Evolutionary conservation across 2,113 vertebrate species (phyloP).

Genomic region (Cebus imitator): DNA sequence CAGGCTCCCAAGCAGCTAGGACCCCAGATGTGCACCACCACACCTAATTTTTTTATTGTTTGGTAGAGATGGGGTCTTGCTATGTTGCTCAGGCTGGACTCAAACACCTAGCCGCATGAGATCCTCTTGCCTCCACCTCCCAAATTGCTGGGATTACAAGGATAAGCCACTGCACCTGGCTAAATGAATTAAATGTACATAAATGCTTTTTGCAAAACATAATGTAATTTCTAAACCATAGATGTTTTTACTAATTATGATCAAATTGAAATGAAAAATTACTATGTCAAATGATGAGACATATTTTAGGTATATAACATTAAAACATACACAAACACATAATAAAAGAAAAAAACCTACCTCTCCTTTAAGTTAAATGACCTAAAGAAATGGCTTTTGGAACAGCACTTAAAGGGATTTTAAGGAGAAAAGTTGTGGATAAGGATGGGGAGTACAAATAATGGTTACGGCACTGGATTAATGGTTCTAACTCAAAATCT

Average conservation of each 20-base stretch:
- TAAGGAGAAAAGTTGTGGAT: neutral
- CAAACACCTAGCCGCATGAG: too few species aligned
- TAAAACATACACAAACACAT: neutral
- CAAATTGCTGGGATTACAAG: too few species aligned
- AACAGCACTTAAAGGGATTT: neutral
- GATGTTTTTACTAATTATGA: neutral
- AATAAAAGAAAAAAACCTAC: neutral
- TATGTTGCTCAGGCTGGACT: too few species aligned
- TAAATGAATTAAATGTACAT: neutral
- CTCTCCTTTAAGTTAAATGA: neutral
- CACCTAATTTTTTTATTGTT: too few species aligned
- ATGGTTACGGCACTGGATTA: neutral
- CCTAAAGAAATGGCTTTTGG: neutral
- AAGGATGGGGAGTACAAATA: neutral
- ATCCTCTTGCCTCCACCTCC: too few species aligned
- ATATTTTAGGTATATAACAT: neutral
- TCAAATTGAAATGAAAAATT: conserved; percentile 30
- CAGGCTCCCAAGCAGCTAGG: too few species aligned
- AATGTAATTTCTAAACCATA: neutral
- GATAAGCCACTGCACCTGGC: too few species aligned
- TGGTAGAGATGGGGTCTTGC: too few species aligned
- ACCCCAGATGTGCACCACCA: too few species aligned
- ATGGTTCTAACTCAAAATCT: neutral
- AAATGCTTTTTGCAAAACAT: conserved; percentile 19
- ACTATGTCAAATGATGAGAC: neutral